These are phyloP conservation scores for Epiperipatus broadwayi DNA, from an alignment of 2,888 invertebrate genomes.

Conservation along the genomic window DNA sequence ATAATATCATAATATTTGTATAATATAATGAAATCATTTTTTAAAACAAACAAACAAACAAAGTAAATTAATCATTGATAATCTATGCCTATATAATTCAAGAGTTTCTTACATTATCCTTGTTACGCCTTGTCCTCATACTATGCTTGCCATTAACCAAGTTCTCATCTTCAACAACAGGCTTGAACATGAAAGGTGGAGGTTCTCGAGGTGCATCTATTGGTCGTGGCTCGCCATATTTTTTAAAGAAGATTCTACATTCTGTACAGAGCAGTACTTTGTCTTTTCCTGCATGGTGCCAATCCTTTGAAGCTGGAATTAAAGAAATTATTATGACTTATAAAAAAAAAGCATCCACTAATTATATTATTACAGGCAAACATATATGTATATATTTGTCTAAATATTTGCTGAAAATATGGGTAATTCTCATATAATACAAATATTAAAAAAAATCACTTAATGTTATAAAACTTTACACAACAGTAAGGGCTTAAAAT, in stretches of 20 bases:
- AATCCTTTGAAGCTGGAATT: constrained; percentile 42
- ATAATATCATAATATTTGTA: no score
- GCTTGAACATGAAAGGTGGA: constrained; percentile 30
- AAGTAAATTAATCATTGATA: no score
- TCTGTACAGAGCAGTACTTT: constrained; percentile 49
- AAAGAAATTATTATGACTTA: constrained; percentile 10
- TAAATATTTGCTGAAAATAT: no score
- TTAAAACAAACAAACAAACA: no score
- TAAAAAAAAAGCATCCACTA: neutral
- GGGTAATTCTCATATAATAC: no score
- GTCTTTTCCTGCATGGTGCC: constrained; percentile 52
- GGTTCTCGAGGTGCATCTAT: constrained; percentile 28
- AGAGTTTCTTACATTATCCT: constrained; percentile 25
- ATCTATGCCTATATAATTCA: no score
- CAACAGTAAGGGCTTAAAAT: no score
- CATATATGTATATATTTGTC: constrained; percentile 1
- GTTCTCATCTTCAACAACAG: constrained; percentile 26
- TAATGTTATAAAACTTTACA: no score
- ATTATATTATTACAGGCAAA: no score
- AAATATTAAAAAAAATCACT: no score
- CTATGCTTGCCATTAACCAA: constrained; percentile 22
- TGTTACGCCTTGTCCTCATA: constrained; percentile 28
- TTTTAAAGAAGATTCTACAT: constrained; percentile 52
- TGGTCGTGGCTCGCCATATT: constrained; percentile 46
- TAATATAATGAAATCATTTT: no score